Evolutionary conservation across 2,797 vertebrate species (phyloP), one percentile per base, ranked within the genome.

Genomic region (Nannoperca obscura): DNA sequence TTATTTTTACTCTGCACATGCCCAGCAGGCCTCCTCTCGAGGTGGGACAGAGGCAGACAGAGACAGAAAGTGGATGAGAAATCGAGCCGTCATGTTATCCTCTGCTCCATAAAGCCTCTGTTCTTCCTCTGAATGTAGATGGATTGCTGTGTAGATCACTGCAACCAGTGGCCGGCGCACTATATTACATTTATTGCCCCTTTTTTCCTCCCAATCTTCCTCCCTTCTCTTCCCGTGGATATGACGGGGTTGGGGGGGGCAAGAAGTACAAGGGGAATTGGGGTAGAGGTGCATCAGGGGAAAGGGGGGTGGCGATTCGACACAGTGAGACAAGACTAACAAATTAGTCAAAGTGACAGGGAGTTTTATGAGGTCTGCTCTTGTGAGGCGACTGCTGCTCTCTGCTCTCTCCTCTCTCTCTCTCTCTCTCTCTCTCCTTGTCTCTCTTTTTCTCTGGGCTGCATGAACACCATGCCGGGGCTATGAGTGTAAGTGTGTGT

Each of bases 281-380:
- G 82, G 76, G 60, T 78, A 58, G 86, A 87, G 83, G 86, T 90
- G 77, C 63, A 81, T 84, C 73, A 59, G 76, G 72, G 70, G 80
- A 80, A 64, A 61, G 57, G 68, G 75, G 85, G 86, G 76, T 81
- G 92, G 90, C 86, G 81, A 90, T 90, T 92, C 81, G 74, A 94
- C 92, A 95, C 86, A 82, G 86, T 89, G 91, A 94, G 91, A 93
- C 91, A 93, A 93, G 91, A 93, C 94, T 92, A 95, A 95, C 93
- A 95, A 94, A 95, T 95, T 91, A 95, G 92, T 94, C 92, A 93
- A 90, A 89, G 92, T 92, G 94, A 93, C 94, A 94, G 92, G 86
- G 89, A 90, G 86, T 93, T 95, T 95, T 94, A 94, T 91, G 91
- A 94, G 92, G 90, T 90, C 89, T 91, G 88, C 86, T 90, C 88